Conservation (phyloP, 2,113 vertebrate species). For the Nycticorax nycticorax region DNA sequence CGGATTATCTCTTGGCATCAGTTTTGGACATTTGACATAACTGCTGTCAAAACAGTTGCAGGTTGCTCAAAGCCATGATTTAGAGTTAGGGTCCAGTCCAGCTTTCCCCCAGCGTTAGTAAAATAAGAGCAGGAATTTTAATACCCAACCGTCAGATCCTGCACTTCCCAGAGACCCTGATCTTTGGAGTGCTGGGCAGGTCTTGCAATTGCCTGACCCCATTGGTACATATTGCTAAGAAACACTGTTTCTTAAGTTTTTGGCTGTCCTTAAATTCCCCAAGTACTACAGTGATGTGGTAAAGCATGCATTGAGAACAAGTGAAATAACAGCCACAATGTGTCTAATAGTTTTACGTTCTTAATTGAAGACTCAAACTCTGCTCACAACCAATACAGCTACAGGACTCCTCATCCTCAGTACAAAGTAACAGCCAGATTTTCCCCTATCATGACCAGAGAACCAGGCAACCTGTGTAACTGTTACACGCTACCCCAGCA, state of each 20-base stretch:
- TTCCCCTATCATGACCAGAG: background rate
- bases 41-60: background rate
- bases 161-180: background rate
- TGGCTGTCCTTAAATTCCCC: background rate
- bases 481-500: background rate
- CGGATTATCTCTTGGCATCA: background rate
- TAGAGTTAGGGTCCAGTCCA: background rate
- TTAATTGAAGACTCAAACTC: background rate
- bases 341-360: background rate
- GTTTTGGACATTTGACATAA: background rate
- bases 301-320: background rate
- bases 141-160: background rate
- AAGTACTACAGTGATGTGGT: background rate
- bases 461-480: background rate
- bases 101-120: background rate
- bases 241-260: background rate
- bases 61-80: background rate
- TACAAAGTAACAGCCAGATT: background rate
- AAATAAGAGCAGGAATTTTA: background rate
- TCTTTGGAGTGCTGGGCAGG: fast-evolving
- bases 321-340: background rate
- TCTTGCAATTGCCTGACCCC: background rate
- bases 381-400: background rate
- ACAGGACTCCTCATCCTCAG: background rate
- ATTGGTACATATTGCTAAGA: background rate